phyloP scores from a whole-genome alignment of 1,140 invertebrate species.

The Brachionus rotundiformis region DNA sequence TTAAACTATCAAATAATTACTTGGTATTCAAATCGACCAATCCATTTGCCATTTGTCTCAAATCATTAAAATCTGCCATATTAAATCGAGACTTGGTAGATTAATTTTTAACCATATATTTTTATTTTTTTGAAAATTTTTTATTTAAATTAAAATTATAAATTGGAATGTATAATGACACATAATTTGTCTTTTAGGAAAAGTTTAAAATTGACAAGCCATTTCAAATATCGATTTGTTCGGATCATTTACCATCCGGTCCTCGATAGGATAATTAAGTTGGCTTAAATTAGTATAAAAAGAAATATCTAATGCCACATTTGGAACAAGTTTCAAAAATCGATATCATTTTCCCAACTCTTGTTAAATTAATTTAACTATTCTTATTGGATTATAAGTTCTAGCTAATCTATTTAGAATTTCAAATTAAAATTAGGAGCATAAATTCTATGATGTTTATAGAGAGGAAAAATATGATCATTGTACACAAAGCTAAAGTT shows the following conservation, averaged over 20 bases:
- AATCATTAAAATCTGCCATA: constrained; percentile 37
- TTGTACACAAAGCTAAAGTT: neutral
- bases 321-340: neutral
- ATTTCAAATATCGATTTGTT: neutral
- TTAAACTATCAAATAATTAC: neutral
- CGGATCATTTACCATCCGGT: neutral
- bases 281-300: neutral
- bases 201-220: neutral
- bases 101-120: neutral
- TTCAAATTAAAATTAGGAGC: neutral
- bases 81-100: neutral
- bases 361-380: neutral
- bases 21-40: constrained; percentile 3
- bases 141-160: neutral
- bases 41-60: constrained; percentile 5
- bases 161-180: neutral
- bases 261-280: neutral
- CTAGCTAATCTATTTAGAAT: neutral
- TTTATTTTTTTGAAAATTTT: neutral
- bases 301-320: neutral
- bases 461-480: neutral
- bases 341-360: neutral
- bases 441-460: neutral
- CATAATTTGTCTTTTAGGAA: neutral
- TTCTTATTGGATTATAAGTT: constrained; percentile 25